Evolutionary conservation across 2,888 invertebrate species (phyloP).

Genomic region (Maniola hyperantus): DNA sequence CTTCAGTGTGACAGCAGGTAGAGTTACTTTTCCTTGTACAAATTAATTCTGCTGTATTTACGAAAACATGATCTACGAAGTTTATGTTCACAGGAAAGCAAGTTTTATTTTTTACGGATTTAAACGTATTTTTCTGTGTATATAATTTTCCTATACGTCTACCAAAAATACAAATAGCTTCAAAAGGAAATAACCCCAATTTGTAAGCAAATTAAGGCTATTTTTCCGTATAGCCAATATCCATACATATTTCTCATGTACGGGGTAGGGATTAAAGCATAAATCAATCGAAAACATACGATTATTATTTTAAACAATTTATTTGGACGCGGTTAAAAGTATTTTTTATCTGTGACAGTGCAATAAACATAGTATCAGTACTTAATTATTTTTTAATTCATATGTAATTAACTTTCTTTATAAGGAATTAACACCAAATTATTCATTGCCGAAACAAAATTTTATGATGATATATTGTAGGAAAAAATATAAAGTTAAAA

Average conservation of each 20-base stretch:
- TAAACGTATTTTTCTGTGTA: neutral
- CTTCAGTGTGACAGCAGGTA: neutral
- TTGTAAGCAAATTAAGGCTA: neutral
- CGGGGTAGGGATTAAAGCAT: neutral
- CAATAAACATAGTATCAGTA: constrained; percentile 8
- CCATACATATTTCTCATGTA: neutral
- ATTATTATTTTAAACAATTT: neutral
- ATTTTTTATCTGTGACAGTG: neutral
- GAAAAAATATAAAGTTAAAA: neutral
- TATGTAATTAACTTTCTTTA: constrained; percentile 5
- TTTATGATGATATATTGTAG: neutral
- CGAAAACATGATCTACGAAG: neutral
- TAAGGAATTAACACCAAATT: neutral
- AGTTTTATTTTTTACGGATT: neutral
- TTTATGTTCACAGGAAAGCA: neutral
- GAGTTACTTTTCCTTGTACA: neutral
- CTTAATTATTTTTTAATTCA: neutral
- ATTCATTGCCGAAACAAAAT: constrained; percentile 1
- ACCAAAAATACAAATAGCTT: neutral
- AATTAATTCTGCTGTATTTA: neutral
- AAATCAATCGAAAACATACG: neutral
- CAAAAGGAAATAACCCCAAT: neutral
- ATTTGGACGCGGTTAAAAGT: neutral
- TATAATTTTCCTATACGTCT: neutral
- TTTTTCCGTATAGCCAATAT: neutral